phyloP scores from a whole-genome alignment of 35 echinoderm and acorn worm species.

The Ophiothrix spiculata region DNA sequence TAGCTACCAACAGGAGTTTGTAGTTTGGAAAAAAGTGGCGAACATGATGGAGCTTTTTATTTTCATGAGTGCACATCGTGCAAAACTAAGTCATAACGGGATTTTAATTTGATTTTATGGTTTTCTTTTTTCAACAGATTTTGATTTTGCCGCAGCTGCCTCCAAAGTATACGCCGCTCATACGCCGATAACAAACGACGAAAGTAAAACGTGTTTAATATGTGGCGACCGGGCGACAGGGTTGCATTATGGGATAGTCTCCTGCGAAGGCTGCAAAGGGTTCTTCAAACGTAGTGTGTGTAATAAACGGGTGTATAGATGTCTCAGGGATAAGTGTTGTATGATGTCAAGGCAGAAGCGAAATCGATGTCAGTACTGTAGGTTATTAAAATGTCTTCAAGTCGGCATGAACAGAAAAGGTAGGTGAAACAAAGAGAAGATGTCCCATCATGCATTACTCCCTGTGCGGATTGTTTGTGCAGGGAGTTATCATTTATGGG shows the following conservation, averaged over 20 bases:
- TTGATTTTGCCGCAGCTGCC: background rate
- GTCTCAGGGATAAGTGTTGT: constrained; percentile 89
- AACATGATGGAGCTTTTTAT: too few species aligned
- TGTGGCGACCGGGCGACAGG: constrained; percentile 97
- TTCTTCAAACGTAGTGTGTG: constrained; percentile 99
- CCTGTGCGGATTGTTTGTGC: too few species aligned
- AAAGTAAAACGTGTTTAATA: constrained; percentile 81
- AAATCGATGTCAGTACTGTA: constrained; percentile 95
- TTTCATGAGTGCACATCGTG: too few species aligned
- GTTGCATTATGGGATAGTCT: constrained; percentile 98
- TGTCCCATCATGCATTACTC: too few species aligned
- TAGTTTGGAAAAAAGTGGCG: too few species aligned
- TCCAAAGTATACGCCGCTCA: background rate
- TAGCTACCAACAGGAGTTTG: too few species aligned
- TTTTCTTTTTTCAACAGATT: background rate
- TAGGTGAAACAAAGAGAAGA: too few species aligned
- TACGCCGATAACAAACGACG: constrained; percentile 32
- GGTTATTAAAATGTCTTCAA: constrained; percentile 91
- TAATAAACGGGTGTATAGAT: constrained; percentile 89
- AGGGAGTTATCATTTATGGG: too few species aligned
- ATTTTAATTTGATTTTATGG: too few species aligned
- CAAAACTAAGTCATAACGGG: too few species aligned
- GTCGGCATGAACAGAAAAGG: constrained; percentile 99
- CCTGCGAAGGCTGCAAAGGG: constrained; percentile 96
- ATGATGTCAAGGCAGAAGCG: constrained; percentile 98